Conservation (phyloP, 2,797 vertebrate species). For the Pelobates cultripes region DNA sequence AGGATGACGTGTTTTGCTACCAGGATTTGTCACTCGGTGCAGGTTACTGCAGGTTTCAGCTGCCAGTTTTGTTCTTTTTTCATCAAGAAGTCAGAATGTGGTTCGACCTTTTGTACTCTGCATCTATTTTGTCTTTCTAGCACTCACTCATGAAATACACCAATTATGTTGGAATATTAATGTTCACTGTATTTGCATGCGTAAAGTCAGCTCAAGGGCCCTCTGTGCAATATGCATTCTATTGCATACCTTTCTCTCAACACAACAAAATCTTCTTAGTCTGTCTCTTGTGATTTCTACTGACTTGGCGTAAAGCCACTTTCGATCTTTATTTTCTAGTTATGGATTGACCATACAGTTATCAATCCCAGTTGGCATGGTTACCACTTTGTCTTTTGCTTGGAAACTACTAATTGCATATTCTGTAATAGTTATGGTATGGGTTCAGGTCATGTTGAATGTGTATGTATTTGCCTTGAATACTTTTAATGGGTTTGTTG, state of each 20-base stretch:
- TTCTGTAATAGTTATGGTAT: background rate
- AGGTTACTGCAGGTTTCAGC: constrained; percentile 56
- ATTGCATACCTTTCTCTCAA: background rate
- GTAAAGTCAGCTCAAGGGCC: background rate
- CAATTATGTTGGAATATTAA: no score
- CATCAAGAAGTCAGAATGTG: constrained; percentile 16
- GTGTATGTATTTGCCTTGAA: constrained; percentile 48
- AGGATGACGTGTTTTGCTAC: constrained; percentile 55
- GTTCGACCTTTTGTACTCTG: constrained; percentile 27
- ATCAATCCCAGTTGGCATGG: background rate
- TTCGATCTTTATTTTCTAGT: background rate
- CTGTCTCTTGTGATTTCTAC: constrained; percentile 12
- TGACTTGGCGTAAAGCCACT: background rate
- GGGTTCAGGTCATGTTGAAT: constrained; percentile 16
- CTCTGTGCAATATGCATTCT: background rate
- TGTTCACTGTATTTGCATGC: no score
- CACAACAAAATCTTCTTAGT: background rate
- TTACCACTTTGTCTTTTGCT: constrained; percentile 7
- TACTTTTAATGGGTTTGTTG: constrained; percentile 42
- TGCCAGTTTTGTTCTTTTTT: constrained; percentile 28
- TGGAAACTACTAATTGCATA: constrained; percentile 4
- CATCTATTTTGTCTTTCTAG: constrained; percentile 21
- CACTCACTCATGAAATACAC: background rate
- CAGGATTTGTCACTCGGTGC: constrained; percentile 60
- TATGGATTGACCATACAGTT: background rate